Evolutionary conservation across 2,888 invertebrate genomes (phyloP).

Genomic region (Dioctria rufipes): DNA sequence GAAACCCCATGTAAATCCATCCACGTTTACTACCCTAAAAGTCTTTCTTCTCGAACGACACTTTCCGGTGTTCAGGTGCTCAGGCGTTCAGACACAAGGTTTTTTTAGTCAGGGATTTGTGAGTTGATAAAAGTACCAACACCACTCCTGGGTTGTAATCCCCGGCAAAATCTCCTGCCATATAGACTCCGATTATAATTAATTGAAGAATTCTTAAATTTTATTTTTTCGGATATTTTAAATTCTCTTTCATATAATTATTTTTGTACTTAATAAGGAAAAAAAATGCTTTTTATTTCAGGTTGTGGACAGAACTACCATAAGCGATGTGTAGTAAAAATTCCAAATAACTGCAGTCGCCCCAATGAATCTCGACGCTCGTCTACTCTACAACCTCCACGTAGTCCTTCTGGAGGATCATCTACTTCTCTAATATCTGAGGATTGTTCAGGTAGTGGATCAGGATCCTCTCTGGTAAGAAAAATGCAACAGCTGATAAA

Average conservation of each 20-base stretch:
- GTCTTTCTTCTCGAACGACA: too few relatives aligned
- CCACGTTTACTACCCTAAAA: too few relatives aligned
- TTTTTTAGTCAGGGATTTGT: too few relatives aligned
- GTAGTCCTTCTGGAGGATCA: conserved; percentile 85
- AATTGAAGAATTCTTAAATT: not conserved
- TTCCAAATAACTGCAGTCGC: conserved; percentile 95
- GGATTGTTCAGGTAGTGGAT: conserved; percentile 70
- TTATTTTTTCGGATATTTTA: not conserved
- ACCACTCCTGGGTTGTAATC: too few relatives aligned
- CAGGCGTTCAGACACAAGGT: too few relatives aligned
- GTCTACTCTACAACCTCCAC: conserved; percentile 71
- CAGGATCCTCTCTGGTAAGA: conserved; percentile 82
- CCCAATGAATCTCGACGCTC: conserved; percentile 70
- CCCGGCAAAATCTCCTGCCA: too few relatives aligned
- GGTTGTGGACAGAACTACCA: conserved; percentile 99
- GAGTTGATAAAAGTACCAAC: too few relatives aligned
- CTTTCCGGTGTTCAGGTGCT: too few relatives aligned
- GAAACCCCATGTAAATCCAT: too few relatives aligned
- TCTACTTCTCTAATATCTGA: conserved; percentile 77
- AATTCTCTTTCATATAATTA: too few relatives aligned
- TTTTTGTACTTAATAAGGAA: not conserved
- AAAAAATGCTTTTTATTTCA: conserved; percentile 69
- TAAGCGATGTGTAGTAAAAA: conserved; percentile 96
- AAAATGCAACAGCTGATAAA: conserved; percentile 77
- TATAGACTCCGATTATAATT: too few relatives aligned